Percentiles rank a stretch among this genome's conserved stretches.
These are phyloP conservation scores for Ceriagrion tenellum DNA, from an alignment of 2,888 invertebrate species.

Conservation along the genomic window DNA sequence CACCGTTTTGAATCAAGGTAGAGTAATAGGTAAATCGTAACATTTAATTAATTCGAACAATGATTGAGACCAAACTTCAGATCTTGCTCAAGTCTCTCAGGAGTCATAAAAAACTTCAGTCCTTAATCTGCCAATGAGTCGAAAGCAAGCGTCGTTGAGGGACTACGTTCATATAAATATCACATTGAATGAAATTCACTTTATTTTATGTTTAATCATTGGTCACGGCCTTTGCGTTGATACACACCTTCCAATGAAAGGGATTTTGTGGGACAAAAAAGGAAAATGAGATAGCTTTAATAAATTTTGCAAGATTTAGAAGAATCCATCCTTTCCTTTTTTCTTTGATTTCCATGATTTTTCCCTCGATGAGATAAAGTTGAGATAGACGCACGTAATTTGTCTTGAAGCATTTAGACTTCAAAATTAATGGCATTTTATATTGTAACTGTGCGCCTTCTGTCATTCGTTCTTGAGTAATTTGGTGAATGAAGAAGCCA, in stretches of 20 bases:
- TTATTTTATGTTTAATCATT: background rate
- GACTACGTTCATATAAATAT: too few species aligned
- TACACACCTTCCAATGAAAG: too few species aligned
- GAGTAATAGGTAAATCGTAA: background rate
- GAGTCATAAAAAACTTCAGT: background rate
- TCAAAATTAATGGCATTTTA: background rate
- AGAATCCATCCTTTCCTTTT: too few species aligned
- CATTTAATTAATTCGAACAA: background rate
- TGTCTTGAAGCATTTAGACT: background rate
- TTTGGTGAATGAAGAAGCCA: background rate
- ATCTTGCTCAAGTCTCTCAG: background rate
- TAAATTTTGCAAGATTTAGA: too few species aligned
- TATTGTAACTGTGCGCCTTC: background rate
- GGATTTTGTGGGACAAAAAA: too few species aligned
- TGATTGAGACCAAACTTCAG: background rate
- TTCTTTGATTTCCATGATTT: too few species aligned
- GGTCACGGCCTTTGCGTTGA: background rate
- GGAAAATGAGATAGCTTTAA: too few species aligned
- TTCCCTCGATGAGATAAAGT: too few species aligned
- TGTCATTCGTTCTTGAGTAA: background rate
- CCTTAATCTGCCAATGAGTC: background rate
- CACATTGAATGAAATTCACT: background rate
- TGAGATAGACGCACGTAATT: background rate
- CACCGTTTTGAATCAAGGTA: constrained; percentile 16
- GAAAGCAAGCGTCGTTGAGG: background rate